Percentiles rank a stretch among this genome's conserved stretches.
Evolutionary conservation across 2,888 invertebrate genomes (phyloP).

Genomic region (Philhelius pedissequus): DNA sequence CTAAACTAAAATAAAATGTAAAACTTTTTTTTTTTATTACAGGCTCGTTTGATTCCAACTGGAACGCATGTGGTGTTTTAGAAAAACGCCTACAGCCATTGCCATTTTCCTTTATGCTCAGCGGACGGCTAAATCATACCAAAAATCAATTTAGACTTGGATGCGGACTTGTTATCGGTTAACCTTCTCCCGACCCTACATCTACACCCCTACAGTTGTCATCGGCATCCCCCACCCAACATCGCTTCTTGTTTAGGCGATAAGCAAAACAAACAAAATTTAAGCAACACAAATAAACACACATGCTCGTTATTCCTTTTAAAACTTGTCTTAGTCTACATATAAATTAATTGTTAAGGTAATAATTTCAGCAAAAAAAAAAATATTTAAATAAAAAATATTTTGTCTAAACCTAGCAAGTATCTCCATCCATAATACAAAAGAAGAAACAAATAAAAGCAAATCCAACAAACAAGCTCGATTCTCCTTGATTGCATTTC

Average conservation of each 20-base stretch:
- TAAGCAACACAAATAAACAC: conserved; percentile 27
- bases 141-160: conserved; percentile 96
- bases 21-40: conserved; percentile 70
- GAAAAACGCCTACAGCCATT: conserved; percentile 96
- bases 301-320: conserved; percentile 57
- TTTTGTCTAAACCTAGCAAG: conserved; percentile 47
- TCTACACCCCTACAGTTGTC: conserved; percentile 15
- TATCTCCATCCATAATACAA: conserved; percentile 31
- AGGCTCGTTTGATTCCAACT: conserved; percentile 96
- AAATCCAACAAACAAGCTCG: not conserved
- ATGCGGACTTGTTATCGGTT: conserved; percentile 96
- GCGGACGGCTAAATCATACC: conserved; percentile 94
- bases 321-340: conserved; percentile 54
- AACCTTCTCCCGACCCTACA: conserved; percentile 73
- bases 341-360: conserved; percentile 62
- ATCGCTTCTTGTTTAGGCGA: not conserved
- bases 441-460: conserved; percentile 3
- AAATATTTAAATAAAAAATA: conserved; percentile 21
- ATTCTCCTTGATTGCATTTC: conserved; percentile 14
- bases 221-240: conserved; percentile 3
- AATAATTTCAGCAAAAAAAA: conserved; percentile 41
- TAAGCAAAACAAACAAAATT: conserved; percentile 18
- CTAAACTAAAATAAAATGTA: too few relatives aligned
- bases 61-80: conserved; percentile 94
- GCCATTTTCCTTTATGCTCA: conserved; percentile 95